Evolutionary conservation across 1,140 invertebrate genomes (phyloP), one percentile per base, ranked within the genome.

Genomic region (Apocrypta bakeri): DNA sequence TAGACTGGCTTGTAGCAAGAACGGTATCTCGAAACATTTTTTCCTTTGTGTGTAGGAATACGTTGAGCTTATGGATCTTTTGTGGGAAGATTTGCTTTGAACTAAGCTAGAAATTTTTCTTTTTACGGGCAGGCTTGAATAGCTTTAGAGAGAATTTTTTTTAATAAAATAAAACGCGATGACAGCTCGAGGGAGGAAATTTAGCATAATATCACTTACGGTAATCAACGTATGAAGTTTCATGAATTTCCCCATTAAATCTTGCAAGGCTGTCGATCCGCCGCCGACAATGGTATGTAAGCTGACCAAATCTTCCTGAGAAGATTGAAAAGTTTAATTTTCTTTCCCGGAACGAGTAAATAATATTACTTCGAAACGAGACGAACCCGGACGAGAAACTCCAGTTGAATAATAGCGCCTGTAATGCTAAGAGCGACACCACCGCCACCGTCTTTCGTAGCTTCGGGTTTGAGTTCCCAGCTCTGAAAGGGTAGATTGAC

Each of bases 401-500:
- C 95, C 21, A 95, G 90, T 79, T 95, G 94, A 42, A 96, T 92
- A n/a, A 95, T 93, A 1, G 95, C 94, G 0, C 94, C 94, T 2
- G 94, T 95, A 6, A 96, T 92, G 81, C 91, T 93, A 8, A 96
- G 92, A 7, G 94, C 86, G 7, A 95, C 92, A 0, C 92, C 94
- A 80, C 92, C 92, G 81, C 86, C 92, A 85, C 83, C 87, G 83
- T 24, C 88, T 85, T 88, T 93, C 86, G 78, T 89, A 85, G 68
- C 86, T 69, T 96, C 95, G 0, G 96, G 96, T 85, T 94, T 95
- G 2, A 97, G 85, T 87, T 97, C 96, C 96, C 96, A 98, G 9
- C 95, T 95, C 90, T 97, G 96, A 88, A 95, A 97, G 0, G 97
- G 96, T 83, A 97, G 92, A 90, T 97, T 97, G 27, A 94, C 93